Evolutionary conservation across 2,888 invertebrate genomes (phyloP).

Genomic region (Leptopilina myrica): DNA sequence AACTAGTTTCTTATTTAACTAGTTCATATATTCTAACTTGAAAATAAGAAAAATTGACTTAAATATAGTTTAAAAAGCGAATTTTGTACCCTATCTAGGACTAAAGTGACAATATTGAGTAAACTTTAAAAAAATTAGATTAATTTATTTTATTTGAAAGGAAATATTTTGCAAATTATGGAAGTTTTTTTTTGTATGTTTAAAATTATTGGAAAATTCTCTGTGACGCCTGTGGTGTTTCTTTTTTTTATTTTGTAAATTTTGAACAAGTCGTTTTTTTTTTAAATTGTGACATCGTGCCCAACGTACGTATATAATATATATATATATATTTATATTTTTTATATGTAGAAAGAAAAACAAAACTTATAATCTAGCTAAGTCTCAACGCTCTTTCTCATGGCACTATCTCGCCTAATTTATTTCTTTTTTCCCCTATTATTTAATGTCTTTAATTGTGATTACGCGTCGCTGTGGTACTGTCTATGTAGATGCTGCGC

Average conservation of each 20-base stretch:
- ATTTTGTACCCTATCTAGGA: too few species aligned
- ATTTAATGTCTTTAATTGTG: constrained; percentile 64
- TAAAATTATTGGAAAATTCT: too few species aligned
- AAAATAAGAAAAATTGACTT: too few species aligned
- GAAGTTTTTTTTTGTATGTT: too few species aligned
- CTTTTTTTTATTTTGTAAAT: background rate
- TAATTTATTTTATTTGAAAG: too few species aligned
- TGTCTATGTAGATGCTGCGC: constrained; percentile 66
- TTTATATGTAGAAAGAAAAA: constrained; percentile 53
- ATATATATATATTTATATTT: background rate
- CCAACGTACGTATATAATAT: constrained; percentile 62
- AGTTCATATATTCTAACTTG: too few species aligned
- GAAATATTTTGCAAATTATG: too few species aligned
- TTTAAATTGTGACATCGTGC: constrained; percentile 60
- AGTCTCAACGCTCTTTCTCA: constrained; percentile 57
- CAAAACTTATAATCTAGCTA: constrained; percentile 43
- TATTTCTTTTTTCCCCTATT: constrained; percentile 47
- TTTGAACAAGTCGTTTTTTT: constrained; percentile 32
- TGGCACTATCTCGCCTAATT: constrained; percentile 66
- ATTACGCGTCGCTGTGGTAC: constrained; percentile 66
- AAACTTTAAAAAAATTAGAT: too few species aligned
- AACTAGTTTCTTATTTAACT: too few species aligned
- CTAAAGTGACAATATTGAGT: too few species aligned
- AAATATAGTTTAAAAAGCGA: too few species aligned
- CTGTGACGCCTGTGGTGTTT: too few species aligned